Percentiles rank a stretch among this genome's conserved stretches.
Conservation (phyloP, 92 coral and sea anemone species). For the Epizoanthus stellaris region DNA sequence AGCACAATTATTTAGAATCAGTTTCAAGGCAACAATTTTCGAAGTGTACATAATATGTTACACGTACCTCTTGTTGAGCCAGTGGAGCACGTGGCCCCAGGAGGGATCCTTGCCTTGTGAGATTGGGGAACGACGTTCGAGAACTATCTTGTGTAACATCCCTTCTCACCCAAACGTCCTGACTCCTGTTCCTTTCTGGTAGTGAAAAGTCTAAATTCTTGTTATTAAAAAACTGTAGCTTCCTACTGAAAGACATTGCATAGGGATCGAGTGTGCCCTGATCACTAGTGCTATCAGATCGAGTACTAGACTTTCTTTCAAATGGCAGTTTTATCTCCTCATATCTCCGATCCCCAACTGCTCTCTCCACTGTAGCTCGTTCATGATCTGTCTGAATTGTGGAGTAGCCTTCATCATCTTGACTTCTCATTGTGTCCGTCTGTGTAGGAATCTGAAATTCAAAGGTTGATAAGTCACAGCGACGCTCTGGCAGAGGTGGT, state of each 20-base stretch:
- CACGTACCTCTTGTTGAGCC: constrained; percentile 86
- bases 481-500: constrained; percentile 72
- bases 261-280: constrained; percentile 72
- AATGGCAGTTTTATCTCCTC: constrained; percentile 46
- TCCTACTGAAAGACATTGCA: constrained; percentile 70
- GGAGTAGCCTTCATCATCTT: constrained; percentile 81
- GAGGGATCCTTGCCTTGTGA: constrained; percentile 62
- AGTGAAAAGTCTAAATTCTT: constrained; percentile 20
- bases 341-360: constrained; percentile 32
- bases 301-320: not conserved
- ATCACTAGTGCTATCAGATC: not conserved
- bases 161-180: constrained; percentile 83
- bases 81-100: constrained; percentile 77
- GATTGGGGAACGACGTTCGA: constrained; percentile 79
- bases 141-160: constrained; percentile 52
- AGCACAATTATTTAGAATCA: too few relatives aligned
- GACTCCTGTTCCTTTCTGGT: constrained; percentile 24
- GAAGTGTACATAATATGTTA: constrained; percentile 7
- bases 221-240: constrained; percentile 79
- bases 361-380: not conserved
- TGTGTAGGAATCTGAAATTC: constrained; percentile 59
- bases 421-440: constrained; percentile 75
- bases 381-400: constrained; percentile 59
- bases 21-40: too few relatives aligned
- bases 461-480: constrained; percentile 29